A percentile compares a stretch with the other conserved stretches of the same genome.
Conservation (phyloP, 2,888 invertebrate genomes). For the Drosophila neoperkinsi region DNA sequence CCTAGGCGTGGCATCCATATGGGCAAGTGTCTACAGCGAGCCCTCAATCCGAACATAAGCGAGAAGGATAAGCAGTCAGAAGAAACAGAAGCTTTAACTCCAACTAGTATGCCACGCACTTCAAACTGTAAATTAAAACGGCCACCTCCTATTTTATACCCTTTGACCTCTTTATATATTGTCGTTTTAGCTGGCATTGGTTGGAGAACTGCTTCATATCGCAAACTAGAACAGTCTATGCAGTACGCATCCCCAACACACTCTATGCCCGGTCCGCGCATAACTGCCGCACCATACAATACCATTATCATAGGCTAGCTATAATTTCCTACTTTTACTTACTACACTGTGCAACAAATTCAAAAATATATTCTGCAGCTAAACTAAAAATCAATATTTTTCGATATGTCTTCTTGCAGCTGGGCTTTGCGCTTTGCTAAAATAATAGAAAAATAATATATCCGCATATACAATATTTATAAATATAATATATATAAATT, state of each 20-base stretch:
- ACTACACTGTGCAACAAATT: background rate
- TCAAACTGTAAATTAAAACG: constrained; percentile 72
- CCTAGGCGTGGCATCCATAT: constrained; percentile 76
- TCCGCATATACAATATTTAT: background rate
- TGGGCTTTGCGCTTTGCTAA: background rate
- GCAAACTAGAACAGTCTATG: constrained; percentile 82
- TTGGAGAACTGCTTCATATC: constrained; percentile 67
- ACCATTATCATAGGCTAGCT: constrained; percentile 81
- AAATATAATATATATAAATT: no score
- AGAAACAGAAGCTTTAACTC: background rate
- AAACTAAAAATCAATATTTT: background rate
- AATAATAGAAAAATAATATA: background rate
- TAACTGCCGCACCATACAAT: constrained; percentile 81
- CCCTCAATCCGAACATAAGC: constrained; percentile 62
- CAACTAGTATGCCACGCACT: constrained; percentile 72
- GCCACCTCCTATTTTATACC: background rate
- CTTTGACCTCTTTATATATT: background rate
- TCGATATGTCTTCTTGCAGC: background rate
- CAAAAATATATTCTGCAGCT: background rate
- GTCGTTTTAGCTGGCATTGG: constrained; percentile 77
- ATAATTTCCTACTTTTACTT: background rate
- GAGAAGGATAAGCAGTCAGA: background rate
- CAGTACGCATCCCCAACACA: constrained; percentile 82
- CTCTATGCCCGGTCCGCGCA: constrained; percentile 82
- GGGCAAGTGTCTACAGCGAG: constrained; percentile 83